phyloP scores from a whole-genome alignment of 2,797 vertebrate genomes.

The Gymnothorax reevesii region DNA sequence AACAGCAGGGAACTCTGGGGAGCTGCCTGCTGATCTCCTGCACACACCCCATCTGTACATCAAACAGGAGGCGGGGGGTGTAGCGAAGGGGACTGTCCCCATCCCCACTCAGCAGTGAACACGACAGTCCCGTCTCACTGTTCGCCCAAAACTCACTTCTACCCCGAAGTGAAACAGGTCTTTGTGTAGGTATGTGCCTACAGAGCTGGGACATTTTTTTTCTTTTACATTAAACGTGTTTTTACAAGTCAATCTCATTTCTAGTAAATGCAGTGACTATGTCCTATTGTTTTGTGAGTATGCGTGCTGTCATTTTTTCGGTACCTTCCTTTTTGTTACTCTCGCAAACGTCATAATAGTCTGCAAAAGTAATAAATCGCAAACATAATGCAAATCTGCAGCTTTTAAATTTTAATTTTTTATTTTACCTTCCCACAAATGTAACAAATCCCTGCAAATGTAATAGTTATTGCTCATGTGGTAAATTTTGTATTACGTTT shows the following conservation, averaged over 20 bases:
- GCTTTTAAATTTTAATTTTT: too few relatives aligned
- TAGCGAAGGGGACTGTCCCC: slow-evolving; percentile 10
- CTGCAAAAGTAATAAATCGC: too few relatives aligned
- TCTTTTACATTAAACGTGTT: too few relatives aligned
- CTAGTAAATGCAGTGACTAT: not conserved
- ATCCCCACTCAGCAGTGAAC: not conserved
- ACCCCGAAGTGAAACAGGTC: not conserved
- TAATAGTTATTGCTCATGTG: too few relatives aligned
- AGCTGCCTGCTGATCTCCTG: not conserved
- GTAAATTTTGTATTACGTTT: too few relatives aligned
- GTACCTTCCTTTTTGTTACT: not conserved
- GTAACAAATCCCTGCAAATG: too few relatives aligned
- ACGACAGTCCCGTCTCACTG: not conserved
- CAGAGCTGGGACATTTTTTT: not conserved
- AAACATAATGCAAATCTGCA: too few relatives aligned
- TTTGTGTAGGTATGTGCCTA: not conserved
- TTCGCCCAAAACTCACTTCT: not conserved
- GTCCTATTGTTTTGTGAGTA: not conserved
- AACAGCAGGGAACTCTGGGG: not conserved
- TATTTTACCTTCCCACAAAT: too few relatives aligned
- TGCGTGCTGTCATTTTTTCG: not conserved
- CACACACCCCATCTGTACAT: slow-evolving; percentile 17
- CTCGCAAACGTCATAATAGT: too few relatives aligned
- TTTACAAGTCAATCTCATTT: not conserved
- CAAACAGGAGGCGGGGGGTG: not conserved